phyloP scores from a whole-genome alignment of 2,113 vertebrate genomes.

The Atherinomorus stipes region DNA sequence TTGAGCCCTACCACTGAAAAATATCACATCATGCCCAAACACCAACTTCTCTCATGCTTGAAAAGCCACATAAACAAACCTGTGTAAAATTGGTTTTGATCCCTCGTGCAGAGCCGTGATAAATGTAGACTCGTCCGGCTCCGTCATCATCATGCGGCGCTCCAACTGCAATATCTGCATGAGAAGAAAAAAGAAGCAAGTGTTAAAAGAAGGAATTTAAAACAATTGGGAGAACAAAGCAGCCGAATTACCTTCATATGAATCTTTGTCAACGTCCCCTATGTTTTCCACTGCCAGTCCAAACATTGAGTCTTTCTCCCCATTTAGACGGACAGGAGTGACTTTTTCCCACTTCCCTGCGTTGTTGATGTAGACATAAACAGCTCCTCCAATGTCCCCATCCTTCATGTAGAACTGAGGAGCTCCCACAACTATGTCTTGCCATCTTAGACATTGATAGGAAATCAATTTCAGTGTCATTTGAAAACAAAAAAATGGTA shows the following conservation, averaged over 20 bases:
- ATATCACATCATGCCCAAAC: neutral
- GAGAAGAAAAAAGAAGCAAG: neutral
- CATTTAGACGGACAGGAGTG: slow-evolving; percentile 87
- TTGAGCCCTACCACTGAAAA: too few relatives aligned
- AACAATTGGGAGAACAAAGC: neutral
- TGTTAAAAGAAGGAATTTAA: neutral
- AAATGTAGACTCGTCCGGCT: slow-evolving; percentile 92
- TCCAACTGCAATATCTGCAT: slow-evolving; percentile 93
- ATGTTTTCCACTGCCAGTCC: slow-evolving; percentile 94
- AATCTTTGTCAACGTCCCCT: slow-evolving; percentile 94
- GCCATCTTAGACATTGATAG: slow-evolving; percentile 85
- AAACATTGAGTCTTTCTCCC: slow-evolving; percentile 96
- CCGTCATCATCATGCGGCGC: slow-evolving; percentile 90
- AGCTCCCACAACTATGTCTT: slow-evolving; percentile 96
- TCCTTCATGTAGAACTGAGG: slow-evolving; percentile 96
- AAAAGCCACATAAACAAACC: slow-evolving; percentile 76
- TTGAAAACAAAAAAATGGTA: neutral
- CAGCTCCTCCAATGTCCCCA: slow-evolving; percentile 91
- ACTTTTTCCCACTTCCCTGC: slow-evolving; percentile 87
- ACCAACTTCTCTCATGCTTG: neutral
- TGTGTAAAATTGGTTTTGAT: slow-evolving; percentile 90
- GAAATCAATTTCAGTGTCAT: neutral
- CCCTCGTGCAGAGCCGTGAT: slow-evolving; percentile 89
- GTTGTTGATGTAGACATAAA: slow-evolving; percentile 94
- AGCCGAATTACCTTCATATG: slow-evolving; percentile 85